Evolutionary conservation across 2,113 vertebrate species (phyloP), one percentile per base, ranked within the genome.

Genomic region (Origma solitaria): DNA sequence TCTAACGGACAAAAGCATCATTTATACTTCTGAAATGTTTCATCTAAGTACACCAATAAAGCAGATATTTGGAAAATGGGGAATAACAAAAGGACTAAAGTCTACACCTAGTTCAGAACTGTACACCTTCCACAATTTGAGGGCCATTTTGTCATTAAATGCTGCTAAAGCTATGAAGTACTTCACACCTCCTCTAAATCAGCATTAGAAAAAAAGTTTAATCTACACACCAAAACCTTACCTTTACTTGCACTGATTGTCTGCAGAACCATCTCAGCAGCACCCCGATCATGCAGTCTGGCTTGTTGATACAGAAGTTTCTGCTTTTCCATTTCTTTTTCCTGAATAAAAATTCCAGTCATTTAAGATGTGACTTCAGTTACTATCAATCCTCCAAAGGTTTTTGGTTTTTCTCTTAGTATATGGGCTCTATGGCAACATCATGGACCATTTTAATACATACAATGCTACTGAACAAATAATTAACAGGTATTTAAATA

Each of bases 251-350:
- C 99, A 19, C 99, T 99, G 97, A 99, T 98, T 15, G 99, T 99
- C 92, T 99, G 99, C 11, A 99, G 98, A 24, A 99, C 99, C 99
- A 99, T 99, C 94, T 99, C 99, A 1, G 99, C 99, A 57, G 99
- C 99, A 14, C 99, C 99, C 0, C 99, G 98, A 83, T 99, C 99
- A 9, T 99, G 99, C 4, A 99, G 97, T 75, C 99, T 98, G 82
- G 99, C 99, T 98, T 99, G 99, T 81, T 99, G 99, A 95, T 99
- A 99, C 7, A 99, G 97, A 86, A 99, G 98, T 95, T 99, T 99
- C 96, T 99, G 99, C 93, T 99, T 99, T 97, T 99, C 99, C 99
- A 99, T 99, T 97, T 99, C 99, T 60, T 99, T 99, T 96, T 99
- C 99, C 99, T 99, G 91, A 97, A 98, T 84, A 98, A 94, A 98